Base-by-base conservation (phyloP, 2,797 vertebrate species). In the Sebastes ruberrimus region DNA sequence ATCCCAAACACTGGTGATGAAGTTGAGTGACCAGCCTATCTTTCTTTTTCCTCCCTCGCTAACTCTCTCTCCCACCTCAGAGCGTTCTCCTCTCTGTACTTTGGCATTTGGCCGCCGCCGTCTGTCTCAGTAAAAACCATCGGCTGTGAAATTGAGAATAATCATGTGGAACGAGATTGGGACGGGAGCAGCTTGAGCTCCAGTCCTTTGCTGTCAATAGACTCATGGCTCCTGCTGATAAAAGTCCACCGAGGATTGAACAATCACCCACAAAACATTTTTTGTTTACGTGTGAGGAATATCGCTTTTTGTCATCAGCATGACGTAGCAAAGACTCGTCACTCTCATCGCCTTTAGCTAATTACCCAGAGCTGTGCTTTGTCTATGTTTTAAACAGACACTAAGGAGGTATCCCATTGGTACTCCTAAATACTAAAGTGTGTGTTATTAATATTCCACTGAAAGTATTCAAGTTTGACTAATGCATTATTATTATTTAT, bases 91-190 rank as follows among this genome's bases (percentile, higher is more conserved):
- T 90, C 78, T 89, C 82, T 82, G 83, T 89, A 78, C 84, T 89
- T 88, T 92, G 86, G 89, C 92, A 90, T 93, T 92, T 93, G 91
- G 91, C 90, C 79, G 82, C 87, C 1, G 74, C 88, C 89, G 86
- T 93, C 91, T 89, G 93, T 92, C 91, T 94, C 91, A 86, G 92
- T 92, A 92, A 93, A 94, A 94, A 91, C 93, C 94, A 91, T 94
- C 94, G 93, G 88, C 92, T 95, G 95, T 95, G 94, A 95, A 95
- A 95, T 95, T 95, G 94, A 92, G 95, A 94, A 94, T 95, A 95
- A 95, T 95, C 94, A 95, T 94, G 94, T 92, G 94, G 93, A 95
- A 95, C 93, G 83, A 93, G 90, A 93, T 94, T 94, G 93, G 89
- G 89, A 91, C 66, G 84, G 87, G 88, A 93, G 92, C 93, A 93